phyloP scores from a whole-genome alignment of 2,888 invertebrate species.

The Aphrophora alni region DNA sequence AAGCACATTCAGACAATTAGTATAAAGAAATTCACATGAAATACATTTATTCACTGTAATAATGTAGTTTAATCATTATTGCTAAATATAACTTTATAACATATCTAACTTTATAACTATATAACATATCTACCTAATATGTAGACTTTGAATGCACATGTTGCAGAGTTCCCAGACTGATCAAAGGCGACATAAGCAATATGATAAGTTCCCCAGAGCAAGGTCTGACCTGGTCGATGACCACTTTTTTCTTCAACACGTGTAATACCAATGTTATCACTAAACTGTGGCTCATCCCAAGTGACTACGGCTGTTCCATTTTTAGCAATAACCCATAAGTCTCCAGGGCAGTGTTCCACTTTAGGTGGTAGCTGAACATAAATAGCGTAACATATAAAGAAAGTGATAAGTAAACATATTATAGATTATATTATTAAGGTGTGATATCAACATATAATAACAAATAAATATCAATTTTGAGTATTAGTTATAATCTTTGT shows the following conservation, averaged over 20 bases:
- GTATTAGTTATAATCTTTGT: too few species aligned
- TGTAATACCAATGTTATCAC: constrained; percentile 84
- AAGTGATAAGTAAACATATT: too few species aligned
- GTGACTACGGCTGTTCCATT: constrained; percentile 89
- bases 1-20: too few species aligned
- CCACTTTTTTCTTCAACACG: constrained; percentile 84
- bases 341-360: constrained; percentile 90
- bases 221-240: constrained; percentile 84
- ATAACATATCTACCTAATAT: constrained; percentile 68
- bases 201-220: constrained; percentile 90
- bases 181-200: constrained; percentile 94
- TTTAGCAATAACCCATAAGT: constrained; percentile 91
- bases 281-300: constrained; percentile 92
- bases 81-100: too few species aligned
- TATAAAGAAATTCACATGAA: too few species aligned
- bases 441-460: too few species aligned
- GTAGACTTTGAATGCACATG: constrained; percentile 90
- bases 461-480: too few species aligned
- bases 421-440: too few species aligned
- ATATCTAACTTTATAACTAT: too few species aligned
- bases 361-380: constrained; percentile 71
- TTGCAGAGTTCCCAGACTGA: constrained; percentile 89
- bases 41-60: too few species aligned
- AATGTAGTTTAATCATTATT: too few species aligned
- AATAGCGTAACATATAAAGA: background rate